These are phyloP conservation scores for Stenodema calcarata DNA, from an alignment of 2,888 invertebrate species.

Conservation along the genomic window DNA sequence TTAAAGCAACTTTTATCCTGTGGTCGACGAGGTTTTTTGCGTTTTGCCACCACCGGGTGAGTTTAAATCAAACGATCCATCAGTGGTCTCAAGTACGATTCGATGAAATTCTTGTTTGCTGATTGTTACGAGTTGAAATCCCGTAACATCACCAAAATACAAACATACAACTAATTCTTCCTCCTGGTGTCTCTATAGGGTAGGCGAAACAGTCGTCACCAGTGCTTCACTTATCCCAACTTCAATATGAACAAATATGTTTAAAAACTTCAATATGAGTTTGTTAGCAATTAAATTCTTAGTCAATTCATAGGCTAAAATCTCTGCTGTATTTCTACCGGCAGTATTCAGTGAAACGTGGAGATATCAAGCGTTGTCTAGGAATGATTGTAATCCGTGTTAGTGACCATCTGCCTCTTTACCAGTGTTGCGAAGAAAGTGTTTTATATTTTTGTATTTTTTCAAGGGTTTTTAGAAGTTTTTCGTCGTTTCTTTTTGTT, in stretches of 20 bases:
- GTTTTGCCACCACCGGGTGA: too few species aligned
- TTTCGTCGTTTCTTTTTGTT: too few species aligned
- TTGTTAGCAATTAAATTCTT: not conserved
- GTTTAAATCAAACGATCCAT: too few species aligned
- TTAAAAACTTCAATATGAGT: too few species aligned
- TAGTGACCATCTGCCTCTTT: not conserved
- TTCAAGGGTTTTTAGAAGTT: not conserved
- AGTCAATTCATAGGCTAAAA: not conserved
- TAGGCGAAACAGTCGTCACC: not conserved
- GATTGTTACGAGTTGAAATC: too few species aligned
- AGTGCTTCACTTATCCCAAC: not conserved
- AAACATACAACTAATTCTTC: too few species aligned
- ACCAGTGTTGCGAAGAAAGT: not conserved
- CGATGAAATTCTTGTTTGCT: too few species aligned
- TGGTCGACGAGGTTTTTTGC: too few species aligned
- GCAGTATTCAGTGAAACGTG: not conserved
- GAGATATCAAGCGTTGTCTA: not conserved
- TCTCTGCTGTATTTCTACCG: not conserved
- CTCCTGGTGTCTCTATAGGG: too few species aligned
- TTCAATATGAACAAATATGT: slow-evolving; percentile 1
- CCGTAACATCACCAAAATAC: too few species aligned
- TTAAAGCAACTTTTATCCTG: too few species aligned
- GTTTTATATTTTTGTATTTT: not conserved
- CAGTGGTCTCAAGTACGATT: too few species aligned
- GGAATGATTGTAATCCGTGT: not conserved